Evolutionary conservation across 2,797 vertebrate genomes (phyloP).

Genomic region (Phoebastria nigripes): DNA sequence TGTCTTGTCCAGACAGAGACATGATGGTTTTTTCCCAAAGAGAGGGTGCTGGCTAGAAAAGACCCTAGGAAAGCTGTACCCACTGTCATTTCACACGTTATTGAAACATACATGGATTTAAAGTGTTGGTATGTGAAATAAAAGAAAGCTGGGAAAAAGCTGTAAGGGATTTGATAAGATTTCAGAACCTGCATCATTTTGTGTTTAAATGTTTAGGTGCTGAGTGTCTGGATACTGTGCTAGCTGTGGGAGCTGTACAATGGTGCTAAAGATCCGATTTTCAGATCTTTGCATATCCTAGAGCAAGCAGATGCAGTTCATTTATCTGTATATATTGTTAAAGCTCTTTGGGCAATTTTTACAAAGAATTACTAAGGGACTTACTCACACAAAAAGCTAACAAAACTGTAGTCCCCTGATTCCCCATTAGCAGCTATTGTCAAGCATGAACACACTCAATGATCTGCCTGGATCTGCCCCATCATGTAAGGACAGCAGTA

Average conservation of each 20-base stretch:
- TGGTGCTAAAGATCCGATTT: neutral
- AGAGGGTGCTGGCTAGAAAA: neutral
- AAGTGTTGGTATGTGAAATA: neutral
- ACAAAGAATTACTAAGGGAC: neutral
- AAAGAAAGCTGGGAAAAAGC: neutral
- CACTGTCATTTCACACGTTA: neutral
- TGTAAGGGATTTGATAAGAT: neutral
- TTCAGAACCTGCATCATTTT: neutral
- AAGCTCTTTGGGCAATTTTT: neutral
- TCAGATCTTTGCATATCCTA: neutral
- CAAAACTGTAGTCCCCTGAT: neutral
- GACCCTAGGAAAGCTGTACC: neutral
- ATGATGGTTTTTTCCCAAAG: neutral
- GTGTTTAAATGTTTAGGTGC: neutral
- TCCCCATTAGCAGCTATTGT: neutral
- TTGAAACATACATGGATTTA: neutral
- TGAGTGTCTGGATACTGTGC: neutral
- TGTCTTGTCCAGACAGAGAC: neutral
- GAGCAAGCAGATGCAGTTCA: neutral
- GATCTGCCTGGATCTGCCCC: neutral
- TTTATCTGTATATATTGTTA: neutral
- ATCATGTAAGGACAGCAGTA: neutral
- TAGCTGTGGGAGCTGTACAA: neutral
- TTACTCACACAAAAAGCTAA: neutral
- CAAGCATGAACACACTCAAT: neutral